A percentile compares a stretch with the other conserved stretches of the same genome.
Evolutionary conservation across 2,888 invertebrate species (phyloP).

Genomic region (Tenthredo notha): DNA sequence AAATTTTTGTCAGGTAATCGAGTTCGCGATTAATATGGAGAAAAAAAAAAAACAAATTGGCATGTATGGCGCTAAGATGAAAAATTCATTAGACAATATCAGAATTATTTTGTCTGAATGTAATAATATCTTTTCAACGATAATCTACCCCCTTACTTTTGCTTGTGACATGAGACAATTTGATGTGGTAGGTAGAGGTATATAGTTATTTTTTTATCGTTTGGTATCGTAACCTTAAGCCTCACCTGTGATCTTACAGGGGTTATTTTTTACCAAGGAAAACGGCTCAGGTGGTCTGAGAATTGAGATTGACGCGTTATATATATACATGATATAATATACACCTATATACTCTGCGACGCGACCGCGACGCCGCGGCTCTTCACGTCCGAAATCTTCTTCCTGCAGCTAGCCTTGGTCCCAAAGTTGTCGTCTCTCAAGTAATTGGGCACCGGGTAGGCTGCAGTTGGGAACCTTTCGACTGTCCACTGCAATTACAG

Average conservation of each 20-base stretch:
- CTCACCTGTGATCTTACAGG: conserved; percentile 33
- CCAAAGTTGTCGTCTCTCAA: conserved; percentile 73
- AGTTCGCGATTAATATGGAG: neutral
- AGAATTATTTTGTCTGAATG: neutral
- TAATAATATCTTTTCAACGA: neutral
- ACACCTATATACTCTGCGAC: neutral
- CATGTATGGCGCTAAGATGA: neutral
- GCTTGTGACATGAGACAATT: neutral
- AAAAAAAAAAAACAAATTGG: neutral
- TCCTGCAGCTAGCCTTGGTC: conserved; percentile 29
- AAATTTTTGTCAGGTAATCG: neutral
- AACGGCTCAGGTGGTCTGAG: conserved; percentile 54
- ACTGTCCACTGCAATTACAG: conserved; percentile 73
- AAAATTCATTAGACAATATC: neutral
- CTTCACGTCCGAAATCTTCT: conserved; percentile 28
- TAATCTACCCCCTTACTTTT: neutral
- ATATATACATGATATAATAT: conserved; percentile 36
- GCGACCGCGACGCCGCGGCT: neutral
- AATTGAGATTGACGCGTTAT: neutral
- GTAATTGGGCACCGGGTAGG: conserved; percentile 73
- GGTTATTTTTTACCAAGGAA: conserved; percentile 48
- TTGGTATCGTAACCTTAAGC: conserved; percentile 12
- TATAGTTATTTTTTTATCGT: conserved; percentile 10
- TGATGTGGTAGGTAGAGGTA: neutral
- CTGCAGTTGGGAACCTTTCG: conserved; percentile 61